Base-by-base conservation (phyloP, 2,113 vertebrate genomes). In the Thomomys bottae region DNA sequence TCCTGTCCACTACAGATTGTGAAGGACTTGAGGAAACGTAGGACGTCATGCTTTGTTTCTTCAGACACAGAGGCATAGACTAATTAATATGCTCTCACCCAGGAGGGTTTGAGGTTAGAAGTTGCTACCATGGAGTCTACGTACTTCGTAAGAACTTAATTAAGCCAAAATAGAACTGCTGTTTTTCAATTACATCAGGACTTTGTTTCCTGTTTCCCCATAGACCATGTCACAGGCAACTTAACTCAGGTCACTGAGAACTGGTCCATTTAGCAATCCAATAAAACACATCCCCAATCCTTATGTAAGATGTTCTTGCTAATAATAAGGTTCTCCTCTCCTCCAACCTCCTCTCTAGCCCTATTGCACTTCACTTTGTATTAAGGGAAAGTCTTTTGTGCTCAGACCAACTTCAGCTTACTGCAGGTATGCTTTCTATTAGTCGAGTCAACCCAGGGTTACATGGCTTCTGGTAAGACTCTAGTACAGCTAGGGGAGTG, bases 81-180 rank as follows among this genome's bases (percentile, higher is more conserved):
- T 64, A 84, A 26, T 12, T 63, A 84, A 26, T 54, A 71, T 90
- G 32, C 23, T 70, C 32, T 90, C 59, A 85, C 57, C 76, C 40
- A 67, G 15, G 54, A 94, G 66, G 36, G 14, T 84, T 80, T 72
- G 42, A 79, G 21, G 71, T 86, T 86, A 87, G 66, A 78, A 49
- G 5, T 83, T 78, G 87, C 83, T 94, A 59, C 75, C 36, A 91
- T 66, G 70, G 87, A 72, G 26, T 77, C 66, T 70, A 15, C 32
- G 24, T 71, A 78, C 61, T 70, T 94, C 89, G 42, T 88, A 63
- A 89, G 87, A 91, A 90, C 78, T 86, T 85, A 91, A 92, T 90
- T 88, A 94, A 40, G 30, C 71, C 75, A 72, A 94, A 92, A 76
- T 70, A 73, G n/a, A 87, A 84, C 40, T 88, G 42, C 91, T 92